A percentile compares a stretch with the other conserved stretches of the same genome.
Conservation (phyloP, 1,140 invertebrate genomes). For the Ips typographus region DNA sequence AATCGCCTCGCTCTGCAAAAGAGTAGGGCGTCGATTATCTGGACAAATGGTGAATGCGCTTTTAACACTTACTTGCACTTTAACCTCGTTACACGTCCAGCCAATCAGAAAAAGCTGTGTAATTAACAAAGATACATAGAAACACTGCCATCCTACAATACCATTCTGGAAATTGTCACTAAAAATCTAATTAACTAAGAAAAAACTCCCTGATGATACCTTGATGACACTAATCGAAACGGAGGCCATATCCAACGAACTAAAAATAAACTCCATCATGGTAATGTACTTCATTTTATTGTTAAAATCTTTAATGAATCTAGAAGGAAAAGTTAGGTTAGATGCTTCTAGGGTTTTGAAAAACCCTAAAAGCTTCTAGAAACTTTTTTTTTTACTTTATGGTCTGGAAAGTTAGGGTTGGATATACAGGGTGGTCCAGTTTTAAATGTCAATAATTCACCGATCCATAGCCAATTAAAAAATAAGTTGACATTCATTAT, state of each 20-base stretch:
- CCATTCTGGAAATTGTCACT: neutral
- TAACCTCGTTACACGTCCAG: conserved; percentile 18
- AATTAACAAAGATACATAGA: neutral
- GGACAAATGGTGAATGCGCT: neutral
- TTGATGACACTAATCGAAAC: neutral
- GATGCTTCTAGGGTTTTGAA: neutral
- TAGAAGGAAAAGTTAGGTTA: neutral
- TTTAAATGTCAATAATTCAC: no score
- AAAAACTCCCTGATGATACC: neutral
- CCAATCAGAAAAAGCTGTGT: conserved; percentile 10
- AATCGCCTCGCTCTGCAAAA: conserved; percentile 11
- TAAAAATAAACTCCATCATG: conserved; percentile 17
- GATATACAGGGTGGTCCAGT: no score
- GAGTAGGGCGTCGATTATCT: neutral
- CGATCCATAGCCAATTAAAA: no score
- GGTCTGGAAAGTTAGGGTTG: no score
- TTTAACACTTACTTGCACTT: conserved; percentile 10
- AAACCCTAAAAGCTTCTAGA: neutral
- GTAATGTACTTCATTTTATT: conserved; percentile 2
- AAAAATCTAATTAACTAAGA: no score
- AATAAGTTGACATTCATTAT: no score
- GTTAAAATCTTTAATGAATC: conserved; percentile 10
- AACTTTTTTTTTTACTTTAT: no score
- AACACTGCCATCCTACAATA: neutral
- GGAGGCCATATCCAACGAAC: conserved; percentile 18